Conservation (phyloP, 2,797 vertebrate genomes). For the Serranus cabrilla region DNA sequence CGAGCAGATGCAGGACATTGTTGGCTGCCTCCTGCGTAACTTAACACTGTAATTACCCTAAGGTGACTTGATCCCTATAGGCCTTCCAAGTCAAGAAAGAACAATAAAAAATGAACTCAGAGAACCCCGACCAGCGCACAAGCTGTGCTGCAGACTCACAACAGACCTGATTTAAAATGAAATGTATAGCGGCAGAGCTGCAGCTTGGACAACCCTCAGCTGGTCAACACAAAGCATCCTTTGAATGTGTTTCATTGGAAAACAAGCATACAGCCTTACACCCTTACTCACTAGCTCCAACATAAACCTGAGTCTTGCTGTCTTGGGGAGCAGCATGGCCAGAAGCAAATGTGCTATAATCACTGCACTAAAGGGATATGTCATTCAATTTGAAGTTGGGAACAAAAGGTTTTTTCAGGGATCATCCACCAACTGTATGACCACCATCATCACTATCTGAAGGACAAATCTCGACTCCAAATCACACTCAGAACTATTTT, state of each 20-base stretch:
- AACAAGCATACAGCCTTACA: background rate
- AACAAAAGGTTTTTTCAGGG: background rate
- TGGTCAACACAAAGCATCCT: slow-evolving; percentile 26
- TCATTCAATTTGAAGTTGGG: background rate
- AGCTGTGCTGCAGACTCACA: slow-evolving; percentile 9
- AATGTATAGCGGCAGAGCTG: background rate
- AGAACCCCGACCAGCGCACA: slow-evolving; percentile 2
- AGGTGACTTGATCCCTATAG: slow-evolving; percentile 73
- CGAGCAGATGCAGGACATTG: slow-evolving; percentile 61
- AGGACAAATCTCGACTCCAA: too few relatives aligned
- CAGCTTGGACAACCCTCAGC: background rate
- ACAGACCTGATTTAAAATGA: background rate
- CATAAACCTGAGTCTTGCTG: background rate
- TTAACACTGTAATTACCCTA: slow-evolving; percentile 76
- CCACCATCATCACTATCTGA: background rate
- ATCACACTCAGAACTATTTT: too few relatives aligned
- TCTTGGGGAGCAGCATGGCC: background rate
- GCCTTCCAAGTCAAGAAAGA: slow-evolving; percentile 60
- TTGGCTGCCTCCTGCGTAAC: slow-evolving; percentile 62
- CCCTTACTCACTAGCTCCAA: background rate
- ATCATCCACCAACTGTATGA: background rate
- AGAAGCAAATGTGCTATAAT: background rate
- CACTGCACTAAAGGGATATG: background rate
- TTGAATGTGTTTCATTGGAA: slow-evolving; percentile 12
- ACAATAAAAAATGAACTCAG: slow-evolving; percentile 48